Base-by-base conservation (phyloP, 2,797 vertebrate species). In the Poeciliopsis gracilis region DNA sequence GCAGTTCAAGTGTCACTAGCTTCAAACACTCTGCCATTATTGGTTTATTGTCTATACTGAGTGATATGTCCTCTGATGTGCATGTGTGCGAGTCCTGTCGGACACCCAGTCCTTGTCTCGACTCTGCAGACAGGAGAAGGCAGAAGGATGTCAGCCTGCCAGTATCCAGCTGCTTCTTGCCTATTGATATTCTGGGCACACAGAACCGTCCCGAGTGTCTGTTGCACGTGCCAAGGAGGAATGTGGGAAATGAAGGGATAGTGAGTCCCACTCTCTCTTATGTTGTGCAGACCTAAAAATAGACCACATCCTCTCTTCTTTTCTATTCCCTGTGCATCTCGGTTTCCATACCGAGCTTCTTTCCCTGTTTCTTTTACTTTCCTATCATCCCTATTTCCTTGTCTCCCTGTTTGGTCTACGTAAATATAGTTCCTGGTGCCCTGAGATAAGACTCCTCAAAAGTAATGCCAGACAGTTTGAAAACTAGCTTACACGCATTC, bases 151-250 rank as follows among this genome's bases (percentile, higher is more conserved):
- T 94, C 90, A 94, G 82, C 77, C 89, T 89, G 92, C 89, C 90
- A 90, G 88, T 76, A 91, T 92, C 90, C 93, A 93, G 91, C 91
- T 93, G 92, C 91, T 91, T 90, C 77, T 73, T 57, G 87, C 92
- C 90, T 89, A 94, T 95, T 94, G 92, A 87, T 92, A 95, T 94
- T 93, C 94, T 36, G 88, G 86, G 78, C 92, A 92, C 91, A 91
- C 49, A 25, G 76, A 90, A 74, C 67, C 38, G 30, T 89, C 85
- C 90, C 86, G 88, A 88, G 91, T 84, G 86, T 90, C 87, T 94
- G 87, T 88, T 90, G 89, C 92, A 94, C 87, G 93, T 93, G 91
- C 91, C 91, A 91, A 93, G 89, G 93, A 91, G 90, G 93, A 92
- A 91, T 91, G 88, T 92, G 85, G 87, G 87, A 88, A 89, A 90